Conservation (phyloP, 2,113 vertebrate species). For the Tetrao urogallus region DNA sequence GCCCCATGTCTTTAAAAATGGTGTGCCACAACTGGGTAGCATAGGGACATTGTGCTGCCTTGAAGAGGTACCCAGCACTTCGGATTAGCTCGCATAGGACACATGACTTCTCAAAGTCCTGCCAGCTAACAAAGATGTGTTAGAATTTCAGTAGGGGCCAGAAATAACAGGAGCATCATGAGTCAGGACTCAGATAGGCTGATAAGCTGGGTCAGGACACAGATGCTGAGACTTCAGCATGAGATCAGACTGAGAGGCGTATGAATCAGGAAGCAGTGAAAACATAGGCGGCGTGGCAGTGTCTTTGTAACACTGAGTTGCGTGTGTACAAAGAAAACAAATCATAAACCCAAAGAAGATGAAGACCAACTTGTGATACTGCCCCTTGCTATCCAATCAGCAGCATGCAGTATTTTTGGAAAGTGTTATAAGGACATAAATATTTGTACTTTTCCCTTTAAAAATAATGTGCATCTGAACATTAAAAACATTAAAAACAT, state of each 20-base stretch:
- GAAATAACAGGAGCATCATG: background rate
- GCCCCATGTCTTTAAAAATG: background rate
- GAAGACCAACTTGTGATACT: background rate
- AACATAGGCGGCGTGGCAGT: background rate
- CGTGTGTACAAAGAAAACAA: background rate
- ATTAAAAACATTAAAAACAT: no score
- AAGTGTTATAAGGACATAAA: background rate
- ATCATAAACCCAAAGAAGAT: background rate
- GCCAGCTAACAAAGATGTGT: background rate
- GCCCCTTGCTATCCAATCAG: background rate
- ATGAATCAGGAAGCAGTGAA: background rate
- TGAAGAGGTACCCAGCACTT: background rate
- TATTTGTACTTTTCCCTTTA: background rate
- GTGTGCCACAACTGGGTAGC: rapidly evolving
- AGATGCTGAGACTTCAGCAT: background rate
- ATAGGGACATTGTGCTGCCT: background rate
- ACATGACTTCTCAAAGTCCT: background rate
- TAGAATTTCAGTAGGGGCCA: background rate
- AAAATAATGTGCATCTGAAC: background rate
- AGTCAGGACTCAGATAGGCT: background rate
- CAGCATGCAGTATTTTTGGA: background rate
- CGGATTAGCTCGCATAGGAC: rapidly evolving
- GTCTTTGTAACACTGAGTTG: background rate
- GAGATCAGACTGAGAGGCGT: rapidly evolving
- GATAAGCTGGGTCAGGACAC: background rate